A percentile compares a stretch with the other conserved stretches of the same genome.
phyloP scores from a whole-genome alignment of 2,888 invertebrate species.

The Salpingus planirostris region DNA sequence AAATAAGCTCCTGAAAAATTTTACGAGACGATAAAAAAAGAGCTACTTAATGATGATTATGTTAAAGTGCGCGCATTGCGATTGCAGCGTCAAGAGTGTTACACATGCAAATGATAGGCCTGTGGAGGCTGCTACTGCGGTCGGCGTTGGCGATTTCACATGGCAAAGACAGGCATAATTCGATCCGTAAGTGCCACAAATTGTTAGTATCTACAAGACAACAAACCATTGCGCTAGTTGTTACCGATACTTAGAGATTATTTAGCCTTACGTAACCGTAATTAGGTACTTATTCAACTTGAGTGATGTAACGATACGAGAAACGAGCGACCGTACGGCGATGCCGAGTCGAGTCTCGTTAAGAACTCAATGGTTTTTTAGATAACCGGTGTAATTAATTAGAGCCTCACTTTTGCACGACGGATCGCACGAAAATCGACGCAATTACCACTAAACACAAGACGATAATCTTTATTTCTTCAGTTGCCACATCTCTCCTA shows the following conservation, averaged over 20 bases:
- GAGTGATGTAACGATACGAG: slow-evolving; percentile 24
- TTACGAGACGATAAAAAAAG: too few relatives aligned
- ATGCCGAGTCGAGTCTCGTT: slow-evolving; percentile 15
- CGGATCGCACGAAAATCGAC: too few relatives aligned
- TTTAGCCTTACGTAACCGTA: slow-evolving; percentile 26
- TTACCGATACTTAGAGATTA: slow-evolving; percentile 24
- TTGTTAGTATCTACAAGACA: slow-evolving; percentile 23
- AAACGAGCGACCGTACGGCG: slow-evolving; percentile 10
- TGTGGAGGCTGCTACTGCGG: too few relatives aligned
- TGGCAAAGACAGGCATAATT: slow-evolving; percentile 17
- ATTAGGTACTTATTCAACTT: slow-evolving; percentile 27
- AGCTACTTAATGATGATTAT: too few relatives aligned
- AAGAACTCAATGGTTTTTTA: slow-evolving; percentile 13
- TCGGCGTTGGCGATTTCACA: slow-evolving; percentile 21
- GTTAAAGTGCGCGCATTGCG: too few relatives aligned
- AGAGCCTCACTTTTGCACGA: slow-evolving; percentile 16
- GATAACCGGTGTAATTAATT: slow-evolving; percentile 17
- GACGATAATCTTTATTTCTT: too few relatives aligned
- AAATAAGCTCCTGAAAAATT: too few relatives aligned
- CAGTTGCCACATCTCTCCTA: too few relatives aligned
- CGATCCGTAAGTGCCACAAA: slow-evolving; percentile 24
- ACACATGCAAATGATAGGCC: too few relatives aligned
- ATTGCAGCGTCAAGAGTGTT: too few relatives aligned
- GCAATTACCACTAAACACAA: too few relatives aligned
- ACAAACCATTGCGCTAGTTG: slow-evolving; percentile 25